Conservation (phyloP, 23 tunicate genomes). For the Clavelina lepadiformis region DNA sequence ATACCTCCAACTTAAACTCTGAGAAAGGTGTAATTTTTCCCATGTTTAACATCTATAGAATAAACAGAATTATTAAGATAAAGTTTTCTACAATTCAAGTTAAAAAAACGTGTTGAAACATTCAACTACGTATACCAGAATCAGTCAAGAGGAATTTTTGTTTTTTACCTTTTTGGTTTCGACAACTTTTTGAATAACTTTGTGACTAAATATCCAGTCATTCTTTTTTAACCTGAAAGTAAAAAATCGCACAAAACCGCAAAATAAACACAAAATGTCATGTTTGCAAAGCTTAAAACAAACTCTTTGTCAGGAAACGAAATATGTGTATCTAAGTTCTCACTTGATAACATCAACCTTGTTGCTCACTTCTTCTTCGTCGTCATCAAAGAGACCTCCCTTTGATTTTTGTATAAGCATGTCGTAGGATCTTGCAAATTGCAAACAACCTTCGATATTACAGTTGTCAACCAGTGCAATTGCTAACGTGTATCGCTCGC, state of each 20-base stretch:
- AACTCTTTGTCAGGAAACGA: not conserved
- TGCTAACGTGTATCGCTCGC: constrained; percentile 85
- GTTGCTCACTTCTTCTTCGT: constrained; percentile 25
- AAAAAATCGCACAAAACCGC: no score
- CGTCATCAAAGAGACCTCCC: constrained; percentile 37
- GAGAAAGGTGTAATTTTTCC: constrained; percentile 81
- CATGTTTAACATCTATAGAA: constrained; percentile 62
- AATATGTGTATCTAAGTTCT: constrained; percentile 1
- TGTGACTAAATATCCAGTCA: constrained; percentile 80
- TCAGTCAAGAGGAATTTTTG: not conserved
- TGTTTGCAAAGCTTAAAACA: not conserved
- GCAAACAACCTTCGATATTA: constrained; percentile 81
- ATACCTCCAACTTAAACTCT: constrained; percentile 78
- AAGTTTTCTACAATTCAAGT: not conserved
- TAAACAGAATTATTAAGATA: constrained; percentile 8
- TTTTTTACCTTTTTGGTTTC: constrained; percentile 61
- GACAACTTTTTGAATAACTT: constrained; percentile 68
- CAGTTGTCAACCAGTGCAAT: constrained; percentile 85
- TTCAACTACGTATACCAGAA: not conserved
- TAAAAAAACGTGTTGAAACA: not conserved
- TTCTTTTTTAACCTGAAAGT: constrained; percentile 69
- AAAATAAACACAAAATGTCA: no score
- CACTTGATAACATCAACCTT: constrained; percentile 64
- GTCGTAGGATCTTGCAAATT: constrained; percentile 81
- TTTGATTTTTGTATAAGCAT: constrained; percentile 65